A percentile compares a stretch with the other conserved stretches of the same genome.
These are phyloP conservation scores for Microtus richardsoni DNA, from an alignment of 2,113 vertebrate genomes.

Conservation along the genomic window DNA sequence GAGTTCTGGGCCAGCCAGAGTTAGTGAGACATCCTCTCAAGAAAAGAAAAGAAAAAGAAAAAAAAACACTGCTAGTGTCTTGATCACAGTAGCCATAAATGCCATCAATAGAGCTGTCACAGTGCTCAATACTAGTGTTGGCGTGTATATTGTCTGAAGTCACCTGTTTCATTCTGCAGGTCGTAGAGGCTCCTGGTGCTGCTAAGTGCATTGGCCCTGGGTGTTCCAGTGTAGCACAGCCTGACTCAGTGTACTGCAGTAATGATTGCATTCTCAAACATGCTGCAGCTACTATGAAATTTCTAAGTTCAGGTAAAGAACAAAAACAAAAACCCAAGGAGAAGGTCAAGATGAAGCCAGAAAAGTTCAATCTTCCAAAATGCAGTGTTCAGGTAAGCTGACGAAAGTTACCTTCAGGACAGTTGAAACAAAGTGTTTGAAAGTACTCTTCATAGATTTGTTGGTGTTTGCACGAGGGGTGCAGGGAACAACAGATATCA, in stretches of 20 bases:
- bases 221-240: conserved; percentile 91
- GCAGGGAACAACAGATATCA: neutral
- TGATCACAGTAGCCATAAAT: fast-evolving
- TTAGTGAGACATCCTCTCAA: neutral
- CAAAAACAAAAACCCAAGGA: conserved; percentile 86
- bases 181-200: conserved; percentile 83
- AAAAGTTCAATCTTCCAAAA: conserved; percentile 85
- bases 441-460: neutral
- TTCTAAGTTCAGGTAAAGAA: conserved; percentile 90
- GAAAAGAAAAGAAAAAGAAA: neutral
- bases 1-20: neutral
- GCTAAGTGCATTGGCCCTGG: conserved; percentile 94
- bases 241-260: conserved; percentile 97
- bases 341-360: conserved; percentile 85
- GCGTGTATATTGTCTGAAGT: neutral
- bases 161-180: conserved; percentile 81
- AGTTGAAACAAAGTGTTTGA: fast-evolving
- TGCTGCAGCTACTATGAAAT: conserved; percentile 94
- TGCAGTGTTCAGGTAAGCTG: conserved; percentile 88
- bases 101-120: fast-evolving
- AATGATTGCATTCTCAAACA: conserved; percentile 96
- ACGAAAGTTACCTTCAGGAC: neutral
- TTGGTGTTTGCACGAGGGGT: neutral
- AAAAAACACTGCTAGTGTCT: neutral
- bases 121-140: fast-evolving